Conservation (phyloP, 2,888 invertebrate species). For the Brachylomia viminalis region DNA sequence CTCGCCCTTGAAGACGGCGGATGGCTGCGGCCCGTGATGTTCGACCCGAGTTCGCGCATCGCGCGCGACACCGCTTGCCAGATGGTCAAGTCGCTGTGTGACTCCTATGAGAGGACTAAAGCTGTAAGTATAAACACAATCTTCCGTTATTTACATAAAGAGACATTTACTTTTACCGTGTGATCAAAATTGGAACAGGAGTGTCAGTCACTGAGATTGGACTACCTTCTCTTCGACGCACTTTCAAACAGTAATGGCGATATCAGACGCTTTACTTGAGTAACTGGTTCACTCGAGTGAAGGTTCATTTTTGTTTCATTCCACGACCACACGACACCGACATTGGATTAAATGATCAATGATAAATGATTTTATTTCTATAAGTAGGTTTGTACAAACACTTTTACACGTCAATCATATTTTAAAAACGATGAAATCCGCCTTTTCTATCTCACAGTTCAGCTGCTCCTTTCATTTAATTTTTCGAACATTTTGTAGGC, state of each 20-base stretch:
- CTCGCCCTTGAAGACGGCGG: slow-evolving; percentile 92
- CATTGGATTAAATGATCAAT: no score
- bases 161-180: no score
- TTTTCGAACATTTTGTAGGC: neutral
- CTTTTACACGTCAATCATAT: no score
- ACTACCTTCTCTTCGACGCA: neutral
- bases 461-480: neutral
- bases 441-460: no score
- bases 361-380: no score
- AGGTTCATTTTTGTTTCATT: neutral
- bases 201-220: neutral
- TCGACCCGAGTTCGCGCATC: slow-evolving; percentile 97
- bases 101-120: slow-evolving; percentile 88
- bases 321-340: neutral
- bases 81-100: slow-evolving; percentile 96
- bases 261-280: neutral
- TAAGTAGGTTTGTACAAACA: no score
- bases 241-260: no score
- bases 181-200: neutral
- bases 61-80: slow-evolving; percentile 97
- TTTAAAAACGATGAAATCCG: no score
- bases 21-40: slow-evolving; percentile 98
- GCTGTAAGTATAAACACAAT: slow-evolving; percentile 76
- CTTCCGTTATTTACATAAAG: neutral
- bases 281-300: neutral